Evolutionary conservation across 2,888 invertebrate genomes (phyloP).

Genomic region (Amblyjoppa fuscipennis): DNA sequence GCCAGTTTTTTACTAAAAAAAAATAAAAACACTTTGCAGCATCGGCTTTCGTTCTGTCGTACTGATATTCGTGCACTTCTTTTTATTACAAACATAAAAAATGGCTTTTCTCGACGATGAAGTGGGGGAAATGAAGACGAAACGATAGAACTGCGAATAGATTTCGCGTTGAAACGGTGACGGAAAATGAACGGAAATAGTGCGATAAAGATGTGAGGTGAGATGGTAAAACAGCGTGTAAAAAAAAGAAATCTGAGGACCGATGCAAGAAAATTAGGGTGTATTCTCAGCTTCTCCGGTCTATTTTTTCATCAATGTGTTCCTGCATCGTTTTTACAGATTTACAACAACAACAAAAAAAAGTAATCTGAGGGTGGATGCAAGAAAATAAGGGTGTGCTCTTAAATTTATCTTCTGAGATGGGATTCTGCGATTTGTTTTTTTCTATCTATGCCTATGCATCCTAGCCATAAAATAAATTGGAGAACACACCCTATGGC

Average conservation of each 20-base stretch:
- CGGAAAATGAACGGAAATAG: constrained; percentile 65
- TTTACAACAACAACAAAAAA: too few species aligned
- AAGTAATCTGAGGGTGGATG: too few species aligned
- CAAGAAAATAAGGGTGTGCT: too few species aligned
- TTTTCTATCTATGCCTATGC: too few species aligned
- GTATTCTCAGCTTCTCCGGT: too few species aligned
- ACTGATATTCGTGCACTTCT: constrained; percentile 30
- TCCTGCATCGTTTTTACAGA: too few species aligned
- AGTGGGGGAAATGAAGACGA: constrained; percentile 2
- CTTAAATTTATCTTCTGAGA: too few species aligned
- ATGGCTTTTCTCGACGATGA: not conserved
- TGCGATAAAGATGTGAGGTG: constrained; percentile 50
- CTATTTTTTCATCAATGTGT: too few species aligned
- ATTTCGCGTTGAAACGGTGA: constrained; percentile 48
- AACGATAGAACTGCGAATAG: constrained; percentile 29
- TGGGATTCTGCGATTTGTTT: too few species aligned
- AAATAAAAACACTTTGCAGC: not conserved
- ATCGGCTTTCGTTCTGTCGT: not conserved
- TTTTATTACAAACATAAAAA: not conserved
- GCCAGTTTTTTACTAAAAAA: not conserved
- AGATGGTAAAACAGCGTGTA: constrained; percentile 30
- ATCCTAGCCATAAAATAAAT: too few species aligned
- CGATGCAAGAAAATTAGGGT: constrained; percentile 23
- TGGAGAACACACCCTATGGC: too few species aligned
- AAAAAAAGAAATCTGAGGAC: constrained; percentile 15